phyloP scores from a whole-genome alignment of 2,888 invertebrate species.

The Thymelicus sylvestris region DNA sequence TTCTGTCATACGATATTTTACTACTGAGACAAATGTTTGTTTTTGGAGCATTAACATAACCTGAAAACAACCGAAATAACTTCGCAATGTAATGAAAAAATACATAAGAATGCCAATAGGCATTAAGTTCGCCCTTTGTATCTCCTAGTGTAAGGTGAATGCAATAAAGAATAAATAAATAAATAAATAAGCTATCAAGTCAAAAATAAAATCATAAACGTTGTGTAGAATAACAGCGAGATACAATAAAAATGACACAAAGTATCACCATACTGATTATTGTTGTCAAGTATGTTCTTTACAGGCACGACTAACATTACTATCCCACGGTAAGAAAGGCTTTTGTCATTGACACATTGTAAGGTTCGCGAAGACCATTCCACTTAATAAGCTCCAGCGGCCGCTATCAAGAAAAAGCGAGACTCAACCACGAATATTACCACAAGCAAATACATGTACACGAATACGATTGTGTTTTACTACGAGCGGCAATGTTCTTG shows the following conservation, averaged over 20 bases:
- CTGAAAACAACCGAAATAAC: no score
- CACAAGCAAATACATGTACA: conserved; percentile 22
- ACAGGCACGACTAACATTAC: conserved; percentile 1
- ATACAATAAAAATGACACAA: background rate
- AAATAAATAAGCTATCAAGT: no score
- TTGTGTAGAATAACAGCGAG: no score
- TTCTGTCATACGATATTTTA: no score
- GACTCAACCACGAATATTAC: conserved; percentile 27
- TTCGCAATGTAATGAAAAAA: no score
- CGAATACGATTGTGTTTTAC: conserved; percentile 22
- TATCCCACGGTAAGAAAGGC: conserved; percentile 27
- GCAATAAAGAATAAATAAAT: no score
- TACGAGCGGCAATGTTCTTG: conserved; percentile 9
- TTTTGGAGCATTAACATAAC: no score
- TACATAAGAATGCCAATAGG: no score
- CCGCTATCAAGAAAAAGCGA: conserved; percentile 31
- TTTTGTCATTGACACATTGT: conserved; percentile 34
- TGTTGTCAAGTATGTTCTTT: background rate
- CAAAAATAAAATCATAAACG: no score
- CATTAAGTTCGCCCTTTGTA: no score
- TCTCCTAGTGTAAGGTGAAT: no score
- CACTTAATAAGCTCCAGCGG: conserved; percentile 17
- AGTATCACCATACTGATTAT: conserved; percentile 3
- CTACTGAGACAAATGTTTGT: no score
- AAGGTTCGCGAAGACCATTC: conserved; percentile 27